Evolutionary conservation across 2,797 vertebrate species (phyloP).

Genomic region (Rhabdomys pumilio): DNA sequence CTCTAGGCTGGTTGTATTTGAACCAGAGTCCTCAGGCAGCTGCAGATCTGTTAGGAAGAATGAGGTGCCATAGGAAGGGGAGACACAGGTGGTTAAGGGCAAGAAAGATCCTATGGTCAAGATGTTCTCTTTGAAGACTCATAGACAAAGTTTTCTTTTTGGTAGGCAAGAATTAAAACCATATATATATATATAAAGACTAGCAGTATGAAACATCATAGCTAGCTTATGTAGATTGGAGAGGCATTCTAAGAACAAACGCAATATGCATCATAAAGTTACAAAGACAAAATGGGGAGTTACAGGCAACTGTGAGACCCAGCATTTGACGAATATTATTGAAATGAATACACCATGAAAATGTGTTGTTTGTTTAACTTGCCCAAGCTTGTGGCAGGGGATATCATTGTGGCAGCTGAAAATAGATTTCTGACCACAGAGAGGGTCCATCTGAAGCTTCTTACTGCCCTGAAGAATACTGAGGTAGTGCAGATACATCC

Average conservation of each 20-base stretch:
- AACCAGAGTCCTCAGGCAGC: not conserved
- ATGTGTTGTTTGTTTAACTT: not conserved
- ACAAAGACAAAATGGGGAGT: not conserved
- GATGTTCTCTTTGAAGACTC: not conserved
- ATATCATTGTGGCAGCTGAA: not conserved
- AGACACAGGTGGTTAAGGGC: not conserved
- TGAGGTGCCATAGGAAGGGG: not conserved
- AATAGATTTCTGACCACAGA: not conserved
- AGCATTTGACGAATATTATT: not conserved
- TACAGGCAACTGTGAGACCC: not conserved
- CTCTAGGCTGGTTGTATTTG: not conserved
- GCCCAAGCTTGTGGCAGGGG: not conserved
- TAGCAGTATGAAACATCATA: not conserved
- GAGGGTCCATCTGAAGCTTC: not conserved
- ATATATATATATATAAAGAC: not conserved
- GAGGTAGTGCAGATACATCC: rapidly evolving
- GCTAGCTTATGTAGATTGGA: not conserved
- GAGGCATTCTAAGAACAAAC: conserved; percentile 8
- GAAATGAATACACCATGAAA: not conserved
- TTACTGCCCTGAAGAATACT: not conserved
- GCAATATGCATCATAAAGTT: not conserved
- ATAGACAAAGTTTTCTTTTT: not conserved
- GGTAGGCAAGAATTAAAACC: conserved; percentile 3
- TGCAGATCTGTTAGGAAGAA: not conserved
- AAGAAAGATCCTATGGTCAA: not conserved